Evolutionary conservation across 1,140 invertebrate species (phyloP), one percentile per base, ranked within the genome.

Genomic region (Nasonia vitripennis): DNA sequence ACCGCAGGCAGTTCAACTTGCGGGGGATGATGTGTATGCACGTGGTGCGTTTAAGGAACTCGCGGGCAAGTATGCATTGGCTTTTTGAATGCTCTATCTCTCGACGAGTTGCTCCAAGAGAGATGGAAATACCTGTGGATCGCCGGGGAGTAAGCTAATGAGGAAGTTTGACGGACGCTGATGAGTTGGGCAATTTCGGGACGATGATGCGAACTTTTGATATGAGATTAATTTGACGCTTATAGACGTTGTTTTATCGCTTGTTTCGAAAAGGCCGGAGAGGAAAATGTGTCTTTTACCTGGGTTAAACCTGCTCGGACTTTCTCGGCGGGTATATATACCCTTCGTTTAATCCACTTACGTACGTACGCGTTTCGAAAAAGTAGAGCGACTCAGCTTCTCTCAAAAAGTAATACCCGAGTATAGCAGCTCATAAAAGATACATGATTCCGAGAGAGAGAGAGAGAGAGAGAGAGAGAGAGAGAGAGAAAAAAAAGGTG

Each of bases 71-170:
- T 62, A 62, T 62, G 17, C 7, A 62, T 55, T 62, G 55, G 55
- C 20, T 20, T 62, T 62, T 62, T 62, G 55, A 62, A 62, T 7
- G 55, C 55, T 62, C 27, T 27, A 27, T 27, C 27, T 27, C 7
- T 62, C 5, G 55, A 20, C 55, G 55, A 62, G 48, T 51, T 51
- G 12, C 48, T 51, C 12, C 48, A 51, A 51, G 48, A 51, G 48
- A 51, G 20, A 62, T 62, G 55, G 20, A 20, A 62, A 62, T 71
- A 71, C 68, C 68, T 71, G 68, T 71, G 68, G 68, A 71, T 31
- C 68, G 14, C 17, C 55, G 0, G 55, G 55, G 0, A 20, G 17
- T 62, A 62, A 17, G 55, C 20, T 62, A 62, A 34, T 34, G 68
- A 71, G 68, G 3, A 71, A 71, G 68, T 31, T 31, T 71, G 31